A percentile compares a stretch with the other conserved stretches of the same genome.
These are phyloP conservation scores for Phainopepla nitens DNA, from an alignment of 2,113 vertebrate genomes.

Conservation along the genomic window DNA sequence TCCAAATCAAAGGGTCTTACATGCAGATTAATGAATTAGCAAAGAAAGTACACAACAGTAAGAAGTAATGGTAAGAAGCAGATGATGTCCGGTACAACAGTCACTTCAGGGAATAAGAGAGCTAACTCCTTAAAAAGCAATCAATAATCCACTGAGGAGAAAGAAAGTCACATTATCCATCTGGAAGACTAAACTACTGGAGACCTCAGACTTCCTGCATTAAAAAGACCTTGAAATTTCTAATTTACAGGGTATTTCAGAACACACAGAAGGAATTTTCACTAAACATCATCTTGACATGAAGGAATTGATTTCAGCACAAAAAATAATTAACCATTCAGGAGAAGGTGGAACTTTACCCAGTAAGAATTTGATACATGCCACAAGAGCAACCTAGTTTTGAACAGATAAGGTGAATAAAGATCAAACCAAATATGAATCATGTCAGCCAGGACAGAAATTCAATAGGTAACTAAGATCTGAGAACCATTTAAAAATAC, in stretches of 20 bases:
- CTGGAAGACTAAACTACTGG: neutral
- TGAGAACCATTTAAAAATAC: neutral
- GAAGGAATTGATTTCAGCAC: neutral
- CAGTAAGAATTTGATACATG: neutral
- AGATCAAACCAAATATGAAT: neutral
- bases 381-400: neutral
- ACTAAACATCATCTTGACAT: neutral
- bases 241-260: neutral
- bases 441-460: neutral
- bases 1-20: neutral
- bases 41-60: neutral
- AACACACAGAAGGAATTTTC: neutral
- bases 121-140: neutral
- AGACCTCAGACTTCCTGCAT: neutral
- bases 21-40: neutral
- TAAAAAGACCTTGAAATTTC: slow-evolving; percentile 4
- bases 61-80: neutral
- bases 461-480: neutral
- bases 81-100: neutral
- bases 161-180: neutral
- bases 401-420: neutral
- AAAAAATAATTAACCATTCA: neutral
- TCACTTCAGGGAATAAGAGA: neutral
- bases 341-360: neutral
- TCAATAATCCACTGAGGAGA: neutral